Percentiles rank a stretch among this genome's conserved stretches.
Evolutionary conservation across 2,113 vertebrate genomes (phyloP).

Genomic region (Tenebrosternarchus preto): DNA sequence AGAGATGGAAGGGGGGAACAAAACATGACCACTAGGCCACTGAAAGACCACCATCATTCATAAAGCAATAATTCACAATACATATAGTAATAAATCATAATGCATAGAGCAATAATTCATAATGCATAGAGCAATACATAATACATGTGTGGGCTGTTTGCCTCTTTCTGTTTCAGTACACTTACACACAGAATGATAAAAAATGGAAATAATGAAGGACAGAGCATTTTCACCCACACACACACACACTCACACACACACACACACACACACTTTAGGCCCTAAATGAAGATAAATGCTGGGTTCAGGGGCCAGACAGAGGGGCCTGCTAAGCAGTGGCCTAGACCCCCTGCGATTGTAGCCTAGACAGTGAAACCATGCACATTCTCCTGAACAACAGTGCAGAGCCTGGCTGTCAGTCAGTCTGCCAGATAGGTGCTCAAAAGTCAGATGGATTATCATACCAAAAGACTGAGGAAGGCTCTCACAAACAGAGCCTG

Average conservation of each 20-base stretch:
- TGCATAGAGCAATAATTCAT: constrained; percentile 9
- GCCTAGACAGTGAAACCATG: constrained; percentile 36
- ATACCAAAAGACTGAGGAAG: neutral
- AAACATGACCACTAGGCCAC: constrained; percentile 23
- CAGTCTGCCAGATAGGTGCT: constrained; percentile 25
- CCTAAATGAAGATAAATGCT: constrained; percentile 36
- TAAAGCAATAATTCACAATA: constrained; percentile 19
- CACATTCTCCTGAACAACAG: constrained; percentile 21
- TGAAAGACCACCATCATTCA: constrained; percentile 1
- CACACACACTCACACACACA: constrained; percentile 15
- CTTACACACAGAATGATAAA: constrained; percentile 30
- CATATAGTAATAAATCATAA: too few species aligned
- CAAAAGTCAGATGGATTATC: constrained; percentile 8
- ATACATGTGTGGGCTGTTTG: constrained; percentile 37
- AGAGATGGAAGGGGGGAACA: neutral
- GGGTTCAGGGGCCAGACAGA: constrained; percentile 40
- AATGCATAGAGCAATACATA: neutral
- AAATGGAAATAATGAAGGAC: constrained; percentile 25
- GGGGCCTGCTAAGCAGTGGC: constrained; percentile 16
- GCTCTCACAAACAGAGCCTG: neutral
- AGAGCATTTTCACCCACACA: constrained; percentile 29
- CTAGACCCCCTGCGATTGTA: constrained; percentile 12
- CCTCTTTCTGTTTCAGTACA: too few species aligned
- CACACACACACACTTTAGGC: constrained; percentile 34
- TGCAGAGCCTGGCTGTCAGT: constrained; percentile 40